Percentiles rank a stretch among this genome's conserved stretches.
Evolutionary conservation across 2,888 invertebrate species (phyloP).

Genomic region (Oxyscelio sp.): DNA sequence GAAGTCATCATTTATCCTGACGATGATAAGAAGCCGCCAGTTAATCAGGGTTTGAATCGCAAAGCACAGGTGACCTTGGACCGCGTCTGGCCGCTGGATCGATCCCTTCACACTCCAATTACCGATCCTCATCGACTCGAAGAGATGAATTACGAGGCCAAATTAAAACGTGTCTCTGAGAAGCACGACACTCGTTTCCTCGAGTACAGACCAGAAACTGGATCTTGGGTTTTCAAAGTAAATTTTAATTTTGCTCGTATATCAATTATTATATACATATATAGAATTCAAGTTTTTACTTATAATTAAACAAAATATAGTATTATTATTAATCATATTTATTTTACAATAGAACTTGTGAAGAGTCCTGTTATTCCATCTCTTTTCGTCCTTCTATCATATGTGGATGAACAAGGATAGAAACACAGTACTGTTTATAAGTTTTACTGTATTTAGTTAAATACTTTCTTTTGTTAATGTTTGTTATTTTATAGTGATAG

Average conservation of each 20-base stretch:
- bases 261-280: too few relatives aligned
- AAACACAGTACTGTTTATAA: too few relatives aligned
- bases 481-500: too few relatives aligned
- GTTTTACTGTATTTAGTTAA: too few relatives aligned
- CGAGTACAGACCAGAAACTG: conserved; percentile 98
- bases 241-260: conserved; percentile 40
- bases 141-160: conserved; percentile 95
- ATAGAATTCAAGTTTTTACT: too few relatives aligned
- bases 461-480: too few relatives aligned
- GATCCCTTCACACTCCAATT: conserved; percentile 93
- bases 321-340: too few relatives aligned
- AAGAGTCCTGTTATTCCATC: too few relatives aligned
- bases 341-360: too few relatives aligned
- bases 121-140: conserved; percentile 93
- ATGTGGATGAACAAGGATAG: too few relatives aligned
- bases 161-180: conserved; percentile 94
- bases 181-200: conserved; percentile 97
- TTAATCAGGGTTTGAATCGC: conserved; percentile 96
- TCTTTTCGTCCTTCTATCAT: too few relatives aligned
- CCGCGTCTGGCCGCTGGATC: conserved; percentile 97
- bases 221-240: conserved; percentile 98
- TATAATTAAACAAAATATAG: too few relatives aligned
- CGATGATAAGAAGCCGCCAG: conserved; percentile 95
- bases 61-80: conserved; percentile 97
- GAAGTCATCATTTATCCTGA: conserved; percentile 99